These are phyloP conservation scores for Frankliniella intonsa DNA, from an alignment of 2,888 invertebrate species.

Conservation along the genomic window DNA sequence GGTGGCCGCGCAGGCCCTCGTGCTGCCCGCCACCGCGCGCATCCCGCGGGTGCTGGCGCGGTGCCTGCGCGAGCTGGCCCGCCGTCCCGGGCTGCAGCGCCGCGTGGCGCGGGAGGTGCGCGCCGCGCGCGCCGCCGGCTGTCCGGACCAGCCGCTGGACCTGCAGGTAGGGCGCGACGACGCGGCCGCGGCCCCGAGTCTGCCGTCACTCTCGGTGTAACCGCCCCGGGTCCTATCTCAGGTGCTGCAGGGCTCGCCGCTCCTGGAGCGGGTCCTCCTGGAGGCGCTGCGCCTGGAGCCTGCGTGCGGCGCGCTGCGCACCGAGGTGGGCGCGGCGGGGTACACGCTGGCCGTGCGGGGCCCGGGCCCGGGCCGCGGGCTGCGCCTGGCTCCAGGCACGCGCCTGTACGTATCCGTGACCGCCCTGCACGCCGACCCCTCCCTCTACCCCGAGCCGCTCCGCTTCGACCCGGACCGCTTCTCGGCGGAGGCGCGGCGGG, in stretches of 20 bases:
- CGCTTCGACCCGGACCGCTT: constrained; percentile 3
- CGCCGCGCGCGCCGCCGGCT: neutral
- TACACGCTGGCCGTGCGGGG: neutral
- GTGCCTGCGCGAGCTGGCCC: neutral
- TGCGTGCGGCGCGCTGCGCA: neutral
- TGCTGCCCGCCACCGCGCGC: neutral
- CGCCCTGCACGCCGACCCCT: neutral
- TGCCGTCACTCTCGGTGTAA: neutral
- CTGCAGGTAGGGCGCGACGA: neutral
- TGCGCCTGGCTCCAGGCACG: neutral
- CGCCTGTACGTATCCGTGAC: neutral
- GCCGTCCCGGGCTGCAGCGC: neutral
- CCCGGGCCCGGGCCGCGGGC: neutral
- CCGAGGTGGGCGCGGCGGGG: neutral
- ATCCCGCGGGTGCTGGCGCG: neutral
- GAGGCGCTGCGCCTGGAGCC: neutral
- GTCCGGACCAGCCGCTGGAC: neutral
- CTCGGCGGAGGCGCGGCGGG: neutral
- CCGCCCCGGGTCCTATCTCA: neutral
- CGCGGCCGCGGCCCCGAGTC: neutral
- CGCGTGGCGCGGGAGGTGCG: neutral
- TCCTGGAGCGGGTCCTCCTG: neutral
- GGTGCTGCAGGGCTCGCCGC: neutral
- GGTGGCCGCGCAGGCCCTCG: constrained; percentile 1
- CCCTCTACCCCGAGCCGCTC: neutral